A percentile compares a stretch with the other conserved stretches of the same genome.
Conservation (phyloP, 2,888 invertebrate genomes). For the Dolomedes plantarius region DNA sequence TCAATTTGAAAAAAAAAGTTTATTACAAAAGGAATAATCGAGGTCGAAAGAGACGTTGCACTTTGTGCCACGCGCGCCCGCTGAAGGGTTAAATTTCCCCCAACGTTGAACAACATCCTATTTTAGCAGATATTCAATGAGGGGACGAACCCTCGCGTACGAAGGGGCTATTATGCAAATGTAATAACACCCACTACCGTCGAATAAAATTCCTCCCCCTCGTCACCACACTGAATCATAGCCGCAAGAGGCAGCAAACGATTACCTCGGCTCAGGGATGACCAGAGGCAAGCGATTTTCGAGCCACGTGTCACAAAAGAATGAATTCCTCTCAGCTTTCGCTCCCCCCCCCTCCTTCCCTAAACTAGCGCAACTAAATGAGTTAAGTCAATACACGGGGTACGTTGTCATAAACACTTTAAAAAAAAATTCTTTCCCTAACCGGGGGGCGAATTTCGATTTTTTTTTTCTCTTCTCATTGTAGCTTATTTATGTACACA, state of each 20-base stretch:
- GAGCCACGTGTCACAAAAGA: slow-evolving; percentile 15
- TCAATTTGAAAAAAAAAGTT: no score
- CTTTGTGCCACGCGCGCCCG: no score
- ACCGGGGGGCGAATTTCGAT: neutral
- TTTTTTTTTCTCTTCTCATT: neutral
- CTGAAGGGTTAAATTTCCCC: no score
- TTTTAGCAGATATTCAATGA: neutral
- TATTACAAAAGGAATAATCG: no score
- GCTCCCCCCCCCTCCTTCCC: neutral
- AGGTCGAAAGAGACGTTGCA: no score
- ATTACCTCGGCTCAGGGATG: slow-evolving; percentile 30
- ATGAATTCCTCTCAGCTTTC: neutral
- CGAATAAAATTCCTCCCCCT: slow-evolving; percentile 1
- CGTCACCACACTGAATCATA: slow-evolving; percentile 51
- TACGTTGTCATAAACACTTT: slow-evolving; percentile 18
- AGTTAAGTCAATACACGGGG: slow-evolving; percentile 52
- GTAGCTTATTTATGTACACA: neutral
- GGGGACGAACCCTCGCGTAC: neutral
- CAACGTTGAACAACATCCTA: no score
- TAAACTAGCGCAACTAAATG: slow-evolving; percentile 11
- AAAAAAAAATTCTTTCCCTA: slow-evolving; percentile 2
- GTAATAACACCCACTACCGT: neutral
- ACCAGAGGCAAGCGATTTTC: slow-evolving; percentile 1
- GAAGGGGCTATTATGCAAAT: slow-evolving; percentile 1
- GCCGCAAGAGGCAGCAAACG: slow-evolving; percentile 42